Evolutionary conservation across 2,797 vertebrate genomes (phyloP).

Genomic region (Limosa lapponica): DNA sequence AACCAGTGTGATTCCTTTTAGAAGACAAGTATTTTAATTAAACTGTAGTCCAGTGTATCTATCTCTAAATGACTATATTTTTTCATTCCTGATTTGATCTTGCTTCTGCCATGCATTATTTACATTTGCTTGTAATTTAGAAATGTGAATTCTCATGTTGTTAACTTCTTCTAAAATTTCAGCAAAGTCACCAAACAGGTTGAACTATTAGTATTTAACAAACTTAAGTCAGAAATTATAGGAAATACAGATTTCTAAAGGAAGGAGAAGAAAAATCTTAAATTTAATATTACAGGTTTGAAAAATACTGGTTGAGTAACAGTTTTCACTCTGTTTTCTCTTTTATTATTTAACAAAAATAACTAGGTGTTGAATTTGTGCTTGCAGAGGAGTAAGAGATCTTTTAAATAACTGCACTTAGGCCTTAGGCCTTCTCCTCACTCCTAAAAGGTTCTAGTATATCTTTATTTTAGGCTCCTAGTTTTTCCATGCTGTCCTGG

Average conservation of each 20-base stretch:
- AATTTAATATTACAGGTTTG: neutral
- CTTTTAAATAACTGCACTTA: neutral
- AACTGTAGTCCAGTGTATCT: neutral
- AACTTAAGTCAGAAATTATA: neutral
- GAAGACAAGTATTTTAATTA: neutral
- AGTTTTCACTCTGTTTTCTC: neutral
- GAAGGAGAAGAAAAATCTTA: neutral
- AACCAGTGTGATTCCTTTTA: neutral
- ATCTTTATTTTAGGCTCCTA: constrained; percentile 47
- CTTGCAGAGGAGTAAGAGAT: neutral
- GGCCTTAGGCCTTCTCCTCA: neutral
- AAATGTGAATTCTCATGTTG: neutral
- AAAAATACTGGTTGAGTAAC: neutral
- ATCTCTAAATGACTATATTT: neutral
- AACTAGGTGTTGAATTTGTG: neutral
- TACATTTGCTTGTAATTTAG: neutral
- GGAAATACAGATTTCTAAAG: neutral
- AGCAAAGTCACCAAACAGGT: neutral
- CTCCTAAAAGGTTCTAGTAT: neutral
- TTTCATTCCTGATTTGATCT: neutral
- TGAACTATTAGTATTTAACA: neutral
- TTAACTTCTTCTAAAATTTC: neutral
- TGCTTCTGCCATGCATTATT: neutral
- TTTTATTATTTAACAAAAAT: neutral
- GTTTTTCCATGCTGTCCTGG: constrained; percentile 10